phyloP scores from a whole-genome alignment of 2,888 invertebrate genomes.

The Cephus nigrinus region DNA sequence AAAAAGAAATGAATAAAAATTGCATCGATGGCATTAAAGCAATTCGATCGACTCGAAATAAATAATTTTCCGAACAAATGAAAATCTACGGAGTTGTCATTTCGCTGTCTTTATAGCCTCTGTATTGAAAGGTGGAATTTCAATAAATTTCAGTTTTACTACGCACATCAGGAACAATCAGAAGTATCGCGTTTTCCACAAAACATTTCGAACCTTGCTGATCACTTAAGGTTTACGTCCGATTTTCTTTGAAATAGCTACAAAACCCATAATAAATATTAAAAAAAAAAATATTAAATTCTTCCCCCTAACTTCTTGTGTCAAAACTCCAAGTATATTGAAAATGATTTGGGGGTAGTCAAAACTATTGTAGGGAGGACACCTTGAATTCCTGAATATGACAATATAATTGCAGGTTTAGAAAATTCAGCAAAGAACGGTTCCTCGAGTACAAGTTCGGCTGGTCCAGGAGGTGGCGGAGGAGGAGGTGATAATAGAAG shows the following conservation, averaged over 20 bases:
- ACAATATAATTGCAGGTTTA: slow-evolving; percentile 51
- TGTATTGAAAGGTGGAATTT: not conserved
- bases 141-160: not conserved
- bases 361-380: not conserved
- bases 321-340: not conserved
- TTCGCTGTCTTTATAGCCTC: not conserved
- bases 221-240: not conserved
- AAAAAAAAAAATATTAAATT: not conserved
- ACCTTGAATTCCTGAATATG: not conserved
- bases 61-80: not conserved
- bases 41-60: not conserved
- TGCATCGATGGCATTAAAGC: not conserved
- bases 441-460: slow-evolving; percentile 58
- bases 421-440: slow-evolving; percentile 63
- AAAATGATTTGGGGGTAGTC: not conserved
- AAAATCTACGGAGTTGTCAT: not conserved
- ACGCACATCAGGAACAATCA: not conserved
- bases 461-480: slow-evolving; percentile 34
- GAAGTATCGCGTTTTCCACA: not conserved
- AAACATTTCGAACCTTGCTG: not conserved
- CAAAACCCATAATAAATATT: not conserved
- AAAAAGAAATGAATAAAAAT: not conserved
- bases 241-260: not conserved
- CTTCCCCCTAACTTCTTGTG: not conserved
- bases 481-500: slow-evolving; percentile 48